A percentile compares a stretch with the other conserved stretches of the same genome.
Evolutionary conservation across 2,797 vertebrate genomes (phyloP).

Genomic region (Neosilurus mollespiculum): DNA sequence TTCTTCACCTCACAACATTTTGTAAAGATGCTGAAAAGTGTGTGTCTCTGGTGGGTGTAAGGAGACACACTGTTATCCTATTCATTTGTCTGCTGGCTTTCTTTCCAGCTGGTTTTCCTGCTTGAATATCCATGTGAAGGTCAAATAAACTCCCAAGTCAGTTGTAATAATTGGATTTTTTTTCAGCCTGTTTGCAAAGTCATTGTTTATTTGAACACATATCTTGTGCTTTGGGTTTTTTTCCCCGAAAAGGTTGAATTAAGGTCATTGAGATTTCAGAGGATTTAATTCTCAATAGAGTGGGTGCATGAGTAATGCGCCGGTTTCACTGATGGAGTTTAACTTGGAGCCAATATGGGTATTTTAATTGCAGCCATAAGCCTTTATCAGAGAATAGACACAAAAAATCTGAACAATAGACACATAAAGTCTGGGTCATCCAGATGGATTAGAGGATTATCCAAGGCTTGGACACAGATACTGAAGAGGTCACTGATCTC

Average conservation of each 20-base stretch:
- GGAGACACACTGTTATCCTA: slow-evolving; percentile 1
- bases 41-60: background rate
- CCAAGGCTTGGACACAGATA: slow-evolving; percentile 4
- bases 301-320: slow-evolving; percentile 22
- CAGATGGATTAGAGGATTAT: slow-evolving; percentile 39
- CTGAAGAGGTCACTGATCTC: slow-evolving; percentile 17
- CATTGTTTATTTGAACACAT: slow-evolving; percentile 38
- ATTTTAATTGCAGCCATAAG: slow-evolving; percentile 44
- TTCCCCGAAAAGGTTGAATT: slow-evolving; percentile 31
- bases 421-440: slow-evolving; percentile 30
- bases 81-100: slow-evolving; percentile 27
- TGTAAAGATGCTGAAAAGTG: slow-evolving; percentile 20
- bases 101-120: slow-evolving; percentile 3
- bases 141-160: slow-evolving; percentile 32
- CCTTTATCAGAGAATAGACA: slow-evolving; percentile 41
- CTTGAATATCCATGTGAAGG: slow-evolving; percentile 28
- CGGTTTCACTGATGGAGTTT: slow-evolving; percentile 34
- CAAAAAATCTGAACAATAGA: background rate
- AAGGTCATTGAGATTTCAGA: slow-evolving; percentile 46
- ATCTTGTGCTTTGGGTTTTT: slow-evolving; percentile 25
- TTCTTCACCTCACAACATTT: slow-evolving; percentile 12
- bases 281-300: slow-evolving; percentile 35
- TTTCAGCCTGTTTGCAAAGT: background rate
- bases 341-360: slow-evolving; percentile 19
- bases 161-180: slow-evolving; percentile 33